Base-by-base conservation (phyloP, 2,797 vertebrate species). In the Coendou prehensilis region DNA sequence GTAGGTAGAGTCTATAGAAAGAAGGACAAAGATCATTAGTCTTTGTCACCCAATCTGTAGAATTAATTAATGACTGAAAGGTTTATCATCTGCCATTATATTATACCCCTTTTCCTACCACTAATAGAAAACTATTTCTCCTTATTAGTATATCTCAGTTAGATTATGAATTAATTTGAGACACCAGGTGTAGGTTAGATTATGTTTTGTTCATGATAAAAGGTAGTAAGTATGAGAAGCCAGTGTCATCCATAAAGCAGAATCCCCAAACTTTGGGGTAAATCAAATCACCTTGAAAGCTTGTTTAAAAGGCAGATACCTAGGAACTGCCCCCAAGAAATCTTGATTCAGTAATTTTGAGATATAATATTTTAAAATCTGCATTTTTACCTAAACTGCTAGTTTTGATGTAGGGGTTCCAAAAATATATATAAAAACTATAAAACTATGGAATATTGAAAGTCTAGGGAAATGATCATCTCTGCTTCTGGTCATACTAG, bases 321-420 rank as follows among this genome's bases (percentile, higher is more conserved):
- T 61, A 73, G n/a, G 1, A 84, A 26, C 57, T 56, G 47, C 37
- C 14, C 30, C 33, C 45, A 47, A 76, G 45, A 61, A 83, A 45
- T 82, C 82, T 9, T 80, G 20, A 57, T 26, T 92, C 61, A 89
- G n/a, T 80, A 50, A 57, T 76, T 84, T 18, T 76, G 37, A 96
- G 30, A 52, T 61, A 18, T 22, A 41, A 75, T 63, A 33, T 28
- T 20, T 73, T 37, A 56, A 67, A 84, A 86, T 57, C 2, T 52
- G 4, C 33, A 30, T 61, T 73, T 93, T 89, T 56, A 61, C 9
- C 71, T 79, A 75, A 89, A 56, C 45, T 26, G 37, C 23, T 89
- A 20, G 6, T 80, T 87, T 61, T 79, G 69, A 85, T 13, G 2
- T 26, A 87, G 18, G 50, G 15, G 33, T 45, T 63, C 37, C 3